Evolutionary conservation across 2,113 vertebrate genomes (phyloP).

Genomic region (Pundamilia nyererei): DNA sequence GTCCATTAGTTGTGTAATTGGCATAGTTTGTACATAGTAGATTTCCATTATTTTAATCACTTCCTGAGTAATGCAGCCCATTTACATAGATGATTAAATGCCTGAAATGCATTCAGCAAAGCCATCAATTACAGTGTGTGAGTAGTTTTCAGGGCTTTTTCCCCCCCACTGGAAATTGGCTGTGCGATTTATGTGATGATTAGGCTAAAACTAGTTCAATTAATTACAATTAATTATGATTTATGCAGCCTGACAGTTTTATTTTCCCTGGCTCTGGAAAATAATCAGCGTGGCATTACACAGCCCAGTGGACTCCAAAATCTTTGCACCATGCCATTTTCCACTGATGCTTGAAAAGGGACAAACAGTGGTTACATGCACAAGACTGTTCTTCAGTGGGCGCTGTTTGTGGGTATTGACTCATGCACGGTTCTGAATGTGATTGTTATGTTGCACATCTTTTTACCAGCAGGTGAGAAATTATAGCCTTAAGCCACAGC

Average conservation of each 20-base stretch:
- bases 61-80: slow-evolving; percentile 20
- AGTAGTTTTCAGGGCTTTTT: not conserved
- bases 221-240: slow-evolving; percentile 60
- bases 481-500: not conserved
- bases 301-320: not conserved
- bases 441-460: not conserved
- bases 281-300: slow-evolving; percentile 33
- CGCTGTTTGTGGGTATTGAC: not conserved
- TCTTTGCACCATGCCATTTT: not conserved
- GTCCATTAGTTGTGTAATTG: slow-evolving; percentile 27
- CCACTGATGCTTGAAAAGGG: slow-evolving; percentile 12
- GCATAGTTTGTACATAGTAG: not conserved
- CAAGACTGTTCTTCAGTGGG: not conserved
- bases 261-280: slow-evolving; percentile 34
- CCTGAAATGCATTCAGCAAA: slow-evolving; percentile 30
- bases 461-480: not conserved
- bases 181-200: slow-evolving; percentile 51
- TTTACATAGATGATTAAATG: slow-evolving; percentile 54
- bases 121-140: slow-evolving; percentile 41
- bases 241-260: slow-evolving; percentile 57
- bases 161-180: not conserved
- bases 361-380: not conserved
- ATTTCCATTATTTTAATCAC: slow-evolving; percentile 19
- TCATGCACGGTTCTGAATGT: not conserved
- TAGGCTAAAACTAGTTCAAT: slow-evolving; percentile 45